Evolutionary conservation across 2,113 vertebrate species (phyloP).

Genomic region (Ptilonorhynchus violaceus): DNA sequence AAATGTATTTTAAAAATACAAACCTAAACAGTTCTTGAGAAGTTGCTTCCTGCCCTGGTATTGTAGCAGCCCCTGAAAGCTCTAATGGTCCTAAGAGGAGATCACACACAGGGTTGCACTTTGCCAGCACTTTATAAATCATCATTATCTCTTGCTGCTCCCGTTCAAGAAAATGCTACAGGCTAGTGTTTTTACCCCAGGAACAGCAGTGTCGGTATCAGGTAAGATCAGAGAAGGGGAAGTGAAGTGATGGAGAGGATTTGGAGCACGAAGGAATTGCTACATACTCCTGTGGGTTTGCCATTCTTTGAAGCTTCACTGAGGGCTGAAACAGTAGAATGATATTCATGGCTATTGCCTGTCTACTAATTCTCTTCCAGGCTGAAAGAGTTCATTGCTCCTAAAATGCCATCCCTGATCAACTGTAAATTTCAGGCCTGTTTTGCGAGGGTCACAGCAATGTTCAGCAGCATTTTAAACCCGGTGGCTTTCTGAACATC

Average conservation of each 20-base stretch:
- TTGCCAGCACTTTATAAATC: not conserved
- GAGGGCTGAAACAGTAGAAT: not conserved
- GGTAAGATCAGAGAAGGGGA: not conserved
- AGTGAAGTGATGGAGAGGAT: not conserved
- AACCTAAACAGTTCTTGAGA: not conserved
- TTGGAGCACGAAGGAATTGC: not conserved
- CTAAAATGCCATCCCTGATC: constrained; percentile 22
- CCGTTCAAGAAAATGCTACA: not conserved
- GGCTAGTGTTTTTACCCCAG: not conserved
- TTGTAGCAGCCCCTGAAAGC: not conserved
- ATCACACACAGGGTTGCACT: not conserved
- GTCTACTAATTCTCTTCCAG: not conserved
- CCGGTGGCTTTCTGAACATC: not conserved
- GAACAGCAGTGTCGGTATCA: not conserved
- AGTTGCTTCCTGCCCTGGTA: not conserved
- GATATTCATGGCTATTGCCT: not conserved
- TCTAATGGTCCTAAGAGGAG: not conserved
- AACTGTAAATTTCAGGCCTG: constrained; percentile 3
- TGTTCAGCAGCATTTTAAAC: constrained; percentile 27
- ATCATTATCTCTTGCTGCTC: not conserved
- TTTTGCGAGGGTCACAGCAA: constrained; percentile 16
- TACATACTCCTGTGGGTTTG: not conserved
- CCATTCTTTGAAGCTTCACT: not conserved
- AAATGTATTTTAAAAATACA: not conserved
- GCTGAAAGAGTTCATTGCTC: constrained; percentile 1